Evolutionary conservation across 2,888 invertebrate genomes (phyloP).

Genomic region (Heliconius sara): DNA sequence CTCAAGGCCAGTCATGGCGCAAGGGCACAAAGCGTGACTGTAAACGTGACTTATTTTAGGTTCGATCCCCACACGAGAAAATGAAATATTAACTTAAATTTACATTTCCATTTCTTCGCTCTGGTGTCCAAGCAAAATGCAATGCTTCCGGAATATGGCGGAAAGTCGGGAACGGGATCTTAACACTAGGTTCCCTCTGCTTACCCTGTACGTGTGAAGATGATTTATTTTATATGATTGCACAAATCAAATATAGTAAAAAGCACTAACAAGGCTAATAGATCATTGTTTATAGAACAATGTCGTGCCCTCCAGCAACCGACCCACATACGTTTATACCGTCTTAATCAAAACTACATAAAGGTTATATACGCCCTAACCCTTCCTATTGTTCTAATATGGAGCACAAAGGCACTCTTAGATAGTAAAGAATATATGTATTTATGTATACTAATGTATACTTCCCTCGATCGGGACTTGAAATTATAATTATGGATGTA

Average conservation of each 20-base stretch:
- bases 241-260: not conserved
- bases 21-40: too few relatives aligned
- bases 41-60: too few relatives aligned
- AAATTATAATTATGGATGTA: not conserved
- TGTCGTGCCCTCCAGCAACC: not conserved
- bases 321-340: conserved; percentile 19
- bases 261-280: not conserved
- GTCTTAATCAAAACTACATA: conserved; percentile 17
- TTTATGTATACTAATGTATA: not conserved
- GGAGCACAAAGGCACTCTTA: not conserved
- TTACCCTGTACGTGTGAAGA: not conserved
- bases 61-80: too few relatives aligned
- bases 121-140: too few relatives aligned
- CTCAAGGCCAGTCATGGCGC: too few relatives aligned
- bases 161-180: not conserved
- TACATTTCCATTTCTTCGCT: too few relatives aligned
- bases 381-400: conserved; percentile 15
- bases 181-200: not conserved
- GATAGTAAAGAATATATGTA: conserved; percentile 2
- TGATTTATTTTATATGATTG: too few relatives aligned
- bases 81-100: too few relatives aligned
- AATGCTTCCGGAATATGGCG: not conserved
- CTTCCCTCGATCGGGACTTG: too few relatives aligned
- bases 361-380: conserved; percentile 8
- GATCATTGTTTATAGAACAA: conserved; percentile 6